These are phyloP conservation scores for Drosophila infuscata DNA, from an alignment of 2,888 invertebrate species.

Conservation along the genomic window DNA sequence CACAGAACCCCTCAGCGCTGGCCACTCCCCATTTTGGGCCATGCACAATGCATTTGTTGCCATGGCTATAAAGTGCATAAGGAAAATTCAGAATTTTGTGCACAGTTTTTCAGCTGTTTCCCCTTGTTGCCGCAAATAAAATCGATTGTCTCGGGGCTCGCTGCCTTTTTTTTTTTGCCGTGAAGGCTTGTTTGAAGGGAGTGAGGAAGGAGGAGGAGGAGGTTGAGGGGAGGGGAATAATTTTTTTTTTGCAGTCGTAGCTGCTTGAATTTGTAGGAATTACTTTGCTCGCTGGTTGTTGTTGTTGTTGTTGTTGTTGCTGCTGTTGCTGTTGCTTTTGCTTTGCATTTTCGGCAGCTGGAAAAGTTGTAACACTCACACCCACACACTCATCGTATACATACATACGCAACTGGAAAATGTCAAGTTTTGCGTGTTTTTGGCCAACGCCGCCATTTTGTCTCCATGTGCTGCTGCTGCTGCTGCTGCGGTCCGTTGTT, in stretches of 20 bases:
- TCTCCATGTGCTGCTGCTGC: conserved; percentile 29
- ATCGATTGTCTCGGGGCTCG: conserved; percentile 46
- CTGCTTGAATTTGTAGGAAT: conserved; percentile 17
- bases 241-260: not conserved
- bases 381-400: not conserved
- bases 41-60: conserved; percentile 9
- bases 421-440: conserved; percentile 48
- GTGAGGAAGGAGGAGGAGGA: accelerated
- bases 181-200: not conserved
- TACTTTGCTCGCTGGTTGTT: conserved; percentile 12
- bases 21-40: conserved; percentile 11
- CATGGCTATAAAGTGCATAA: conserved; percentile 36
- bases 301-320: conserved; percentile 17
- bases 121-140: conserved; percentile 35
- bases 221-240: not conserved
- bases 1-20: not conserved
- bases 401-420: conserved; percentile 52
- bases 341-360: conserved; percentile 61
- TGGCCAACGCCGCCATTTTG: conserved; percentile 39
- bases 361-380: conserved; percentile 50
- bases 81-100: conserved; percentile 39
- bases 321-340: conserved; percentile 13
- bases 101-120: conserved; percentile 30
- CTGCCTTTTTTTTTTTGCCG: not conserved
- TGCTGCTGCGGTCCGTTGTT: conserved; percentile 52